These are phyloP conservation scores for Macropodus opercularis DNA, from an alignment of 2,797 vertebrate species.

Conservation along the genomic window DNA sequence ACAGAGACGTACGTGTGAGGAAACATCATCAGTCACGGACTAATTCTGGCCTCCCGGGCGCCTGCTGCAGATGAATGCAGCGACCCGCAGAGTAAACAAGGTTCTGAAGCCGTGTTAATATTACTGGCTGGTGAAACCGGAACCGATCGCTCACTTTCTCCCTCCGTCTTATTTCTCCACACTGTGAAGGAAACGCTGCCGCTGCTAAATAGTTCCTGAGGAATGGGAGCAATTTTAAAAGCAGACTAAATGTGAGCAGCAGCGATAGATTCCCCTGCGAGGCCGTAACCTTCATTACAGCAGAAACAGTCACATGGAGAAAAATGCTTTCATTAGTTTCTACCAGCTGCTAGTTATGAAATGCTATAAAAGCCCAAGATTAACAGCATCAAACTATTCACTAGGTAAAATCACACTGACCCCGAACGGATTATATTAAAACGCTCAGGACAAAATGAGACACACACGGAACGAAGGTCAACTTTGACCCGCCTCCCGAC, in stretches of 20 bases:
- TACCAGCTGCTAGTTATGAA: background rate
- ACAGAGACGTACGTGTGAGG: background rate
- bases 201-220: conserved; percentile 18
- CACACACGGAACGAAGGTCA: too few relatives aligned
- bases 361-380: background rate
- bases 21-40: conserved; percentile 46
- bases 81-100: conserved; percentile 47
- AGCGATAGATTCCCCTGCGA: background rate
- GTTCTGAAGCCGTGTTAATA: conserved; percentile 46
- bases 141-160: conserved; percentile 35
- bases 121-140: conserved; percentile 46
- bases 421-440: too few relatives aligned
- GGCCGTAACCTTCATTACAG: background rate
- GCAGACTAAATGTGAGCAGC: background rate
- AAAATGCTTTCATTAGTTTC: too few relatives aligned
- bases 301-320: background rate
- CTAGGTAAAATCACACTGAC: too few relatives aligned
- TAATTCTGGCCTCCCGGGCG: conserved; percentile 44
- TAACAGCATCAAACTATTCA: too few relatives aligned
- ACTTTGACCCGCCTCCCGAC: too few relatives aligned
- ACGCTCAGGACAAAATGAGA: too few relatives aligned
- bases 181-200: conserved; percentile 9
- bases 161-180: conserved; percentile 5
- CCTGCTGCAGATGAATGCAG: conserved; percentile 50
- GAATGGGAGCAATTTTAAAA: conserved; percentile 10